phyloP scores from a whole-genome alignment of 2,888 invertebrate species.

The Stenotaenia linearis region DNA sequence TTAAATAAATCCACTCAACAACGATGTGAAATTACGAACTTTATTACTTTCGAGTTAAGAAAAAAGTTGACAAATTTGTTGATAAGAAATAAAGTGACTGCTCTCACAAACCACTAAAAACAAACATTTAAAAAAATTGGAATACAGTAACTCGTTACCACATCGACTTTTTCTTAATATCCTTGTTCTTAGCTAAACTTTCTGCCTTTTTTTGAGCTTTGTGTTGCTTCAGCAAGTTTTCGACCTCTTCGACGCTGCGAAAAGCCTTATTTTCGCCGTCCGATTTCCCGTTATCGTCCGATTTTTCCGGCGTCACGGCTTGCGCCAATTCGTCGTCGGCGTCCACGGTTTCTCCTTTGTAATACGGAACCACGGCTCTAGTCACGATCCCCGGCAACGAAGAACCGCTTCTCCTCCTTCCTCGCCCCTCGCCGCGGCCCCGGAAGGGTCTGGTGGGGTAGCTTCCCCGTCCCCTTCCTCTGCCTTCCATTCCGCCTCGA shows the following conservation, averaged over 20 bases:
- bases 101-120: too few relatives aligned
- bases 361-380: background rate
- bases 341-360: background rate
- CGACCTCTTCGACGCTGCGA: constrained; percentile 26
- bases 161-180: background rate
- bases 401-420: background rate
- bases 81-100: background rate
- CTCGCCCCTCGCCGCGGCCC: background rate
- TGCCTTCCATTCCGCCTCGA: too few relatives aligned
- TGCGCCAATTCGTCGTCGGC: background rate
- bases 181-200: background rate
- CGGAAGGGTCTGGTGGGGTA: background rate
- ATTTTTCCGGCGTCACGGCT: background rate
- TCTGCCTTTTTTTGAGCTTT: constrained; percentile 29
- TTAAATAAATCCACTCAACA: background rate
- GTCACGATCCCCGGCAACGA: background rate
- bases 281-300: background rate
- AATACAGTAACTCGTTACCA: background rate
- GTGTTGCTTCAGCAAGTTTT: constrained; percentile 6
- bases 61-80: background rate
- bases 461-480: background rate
- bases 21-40: background rate
- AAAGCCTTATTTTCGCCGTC: background rate
- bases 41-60: background rate
- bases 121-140: too few relatives aligned